Base-by-base conservation (phyloP, 2,888 invertebrate species). In the Lampropteryx suffumata region DNA sequence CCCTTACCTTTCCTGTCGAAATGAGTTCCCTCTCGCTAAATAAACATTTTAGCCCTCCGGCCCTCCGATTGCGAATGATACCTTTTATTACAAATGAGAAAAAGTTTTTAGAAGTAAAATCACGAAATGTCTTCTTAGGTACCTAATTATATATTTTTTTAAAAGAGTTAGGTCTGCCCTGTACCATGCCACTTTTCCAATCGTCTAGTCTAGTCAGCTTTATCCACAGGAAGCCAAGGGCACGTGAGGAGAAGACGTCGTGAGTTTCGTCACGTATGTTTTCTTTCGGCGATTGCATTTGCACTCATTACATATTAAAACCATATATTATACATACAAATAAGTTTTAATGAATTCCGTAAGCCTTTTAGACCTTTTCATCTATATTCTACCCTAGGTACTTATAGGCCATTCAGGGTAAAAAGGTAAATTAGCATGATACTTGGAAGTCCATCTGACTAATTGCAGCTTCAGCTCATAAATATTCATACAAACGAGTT, bases 401-500 rank as follows among this genome's bases (percentile, higher is more conserved):
- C 17, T 17, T 17, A 17, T 17, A 17, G 17, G 17, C 17, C 2
- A 57, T 59, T 65, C 59, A 32, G 45, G 55, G 54, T 50, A 59
- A 65, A 69, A 67, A 64, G 59, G 59, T 49, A 44, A 50, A 66
- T 69, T 63, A 57, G 55, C 65, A 63, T 62, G 61, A 63, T 55
- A 62, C 60, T 64, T 48, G 50, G 55, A 65, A 65, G 64, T 65
- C 68, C 65, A 65, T 69, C 65, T 64, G 55, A 57, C 61, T 71
- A 71, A 69, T 70, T 69, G 65, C 64, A 67, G 57, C 55, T 52
- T 52, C 53, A 53, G n/a, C 36, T 51, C 60, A 64, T 70, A 62
- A 64, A 70, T 70, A 69, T 67, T 59, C 55, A 68, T 56, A 36
- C 9, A n/a, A 27, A 21, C 11, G 55, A 56, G 47, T 67, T 65